Evolutionary conservation across 2,113 vertebrate genomes (phyloP).

Genomic region (Hemicordylus capensis): DNA sequence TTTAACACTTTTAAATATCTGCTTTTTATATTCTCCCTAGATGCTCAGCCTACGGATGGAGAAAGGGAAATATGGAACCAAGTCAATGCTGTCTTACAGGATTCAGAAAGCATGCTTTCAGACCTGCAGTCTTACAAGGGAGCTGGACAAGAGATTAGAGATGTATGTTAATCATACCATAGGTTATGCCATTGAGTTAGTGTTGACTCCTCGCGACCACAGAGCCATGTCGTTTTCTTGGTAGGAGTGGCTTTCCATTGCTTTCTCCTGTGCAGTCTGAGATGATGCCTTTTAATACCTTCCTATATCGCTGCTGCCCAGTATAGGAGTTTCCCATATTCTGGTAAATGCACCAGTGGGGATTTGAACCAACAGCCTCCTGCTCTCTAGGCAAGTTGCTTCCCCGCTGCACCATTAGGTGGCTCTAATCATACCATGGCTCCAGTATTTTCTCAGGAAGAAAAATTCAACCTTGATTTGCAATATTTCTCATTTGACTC

Average conservation of each 20-base stretch:
- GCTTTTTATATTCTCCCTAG: constrained; percentile 70
- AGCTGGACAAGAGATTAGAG: constrained; percentile 96
- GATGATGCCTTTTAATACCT: too few relatives aligned
- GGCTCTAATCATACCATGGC: constrained; percentile 48
- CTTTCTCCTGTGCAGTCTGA: too few relatives aligned
- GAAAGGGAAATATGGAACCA: constrained; percentile 97
- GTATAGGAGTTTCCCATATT: too few relatives aligned
- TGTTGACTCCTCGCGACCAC: too few relatives aligned
- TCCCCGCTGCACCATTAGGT: too few relatives aligned
- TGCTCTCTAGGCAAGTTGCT: too few relatives aligned
- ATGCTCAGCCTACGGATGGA: constrained; percentile 96
- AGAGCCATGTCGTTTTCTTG: too few relatives aligned
- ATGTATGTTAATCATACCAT: constrained; percentile 79
- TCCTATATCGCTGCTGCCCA: too few relatives aligned
- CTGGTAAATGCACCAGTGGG: too few relatives aligned
- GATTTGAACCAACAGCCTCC: too few relatives aligned
- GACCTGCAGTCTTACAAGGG: constrained; percentile 97
- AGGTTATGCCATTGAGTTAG: too few relatives aligned
- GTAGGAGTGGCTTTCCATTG: too few relatives aligned
- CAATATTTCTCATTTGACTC: constrained; percentile 23
- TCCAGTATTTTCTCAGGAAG: constrained; percentile 20
- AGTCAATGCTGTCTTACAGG: constrained; percentile 94
- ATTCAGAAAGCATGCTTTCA: constrained; percentile 92
- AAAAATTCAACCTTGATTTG: constrained; percentile 5
- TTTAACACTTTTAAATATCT: constrained; percentile 29